Evolutionary conservation across 2,888 invertebrate genomes (phyloP).

Genomic region (Metellina segmentata): DNA sequence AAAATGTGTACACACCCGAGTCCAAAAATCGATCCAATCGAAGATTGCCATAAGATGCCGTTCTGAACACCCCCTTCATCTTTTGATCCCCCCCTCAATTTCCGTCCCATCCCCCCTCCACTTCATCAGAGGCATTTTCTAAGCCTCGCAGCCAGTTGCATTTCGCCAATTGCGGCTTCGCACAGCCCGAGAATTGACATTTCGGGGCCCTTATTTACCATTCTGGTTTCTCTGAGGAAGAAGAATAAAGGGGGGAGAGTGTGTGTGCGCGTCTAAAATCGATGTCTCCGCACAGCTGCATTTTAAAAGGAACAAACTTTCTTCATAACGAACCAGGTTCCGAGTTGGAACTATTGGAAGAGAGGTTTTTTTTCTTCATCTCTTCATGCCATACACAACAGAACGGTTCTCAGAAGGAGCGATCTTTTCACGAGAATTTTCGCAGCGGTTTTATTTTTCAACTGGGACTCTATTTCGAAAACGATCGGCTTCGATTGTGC

Average conservation of each 20-base stretch:
- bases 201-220: conserved; percentile 71
- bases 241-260: conserved; percentile 12
- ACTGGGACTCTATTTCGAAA: too few relatives aligned
- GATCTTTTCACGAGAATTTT: too few relatives aligned
- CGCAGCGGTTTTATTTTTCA: too few relatives aligned
- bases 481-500: too few relatives aligned
- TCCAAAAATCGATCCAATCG: conserved; percentile 44
- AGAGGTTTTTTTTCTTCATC: conserved; percentile 7
- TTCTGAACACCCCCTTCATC: conserved; percentile 67
- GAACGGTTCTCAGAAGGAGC: too few relatives aligned
- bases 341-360: conserved; percentile 52
- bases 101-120: conserved; percentile 26
- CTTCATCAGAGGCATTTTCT: conserved; percentile 75
- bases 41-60: conserved; percentile 73
- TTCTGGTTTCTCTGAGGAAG: conserved; percentile 52
- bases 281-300: conserved; percentile 64
- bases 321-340: conserved; percentile 71
- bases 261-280: conserved; percentile 51
- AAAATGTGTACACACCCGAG: too few relatives aligned
- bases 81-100: conserved; percentile 70
- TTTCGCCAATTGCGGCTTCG: conserved; percentile 60
- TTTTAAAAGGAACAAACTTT: conserved; percentile 74
- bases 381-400: background rate
- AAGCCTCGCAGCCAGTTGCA: conserved; percentile 69
- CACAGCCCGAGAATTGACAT: conserved; percentile 70